phyloP scores from a whole-genome alignment of 1,140 invertebrate genomes.

The Penaeus indicus region DNA sequence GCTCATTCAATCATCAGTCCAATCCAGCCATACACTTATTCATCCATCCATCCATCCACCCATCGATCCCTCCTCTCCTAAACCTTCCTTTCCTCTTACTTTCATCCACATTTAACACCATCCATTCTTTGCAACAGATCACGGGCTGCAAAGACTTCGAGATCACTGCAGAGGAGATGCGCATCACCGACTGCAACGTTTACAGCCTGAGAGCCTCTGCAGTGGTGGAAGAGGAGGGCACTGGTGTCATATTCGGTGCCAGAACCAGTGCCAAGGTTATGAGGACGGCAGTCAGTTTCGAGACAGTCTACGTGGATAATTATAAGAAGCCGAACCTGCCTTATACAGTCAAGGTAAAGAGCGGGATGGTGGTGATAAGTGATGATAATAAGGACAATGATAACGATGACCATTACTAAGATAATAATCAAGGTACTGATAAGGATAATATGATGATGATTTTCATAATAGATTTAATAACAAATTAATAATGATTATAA shows the following conservation, averaged over 20 bases:
- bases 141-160: conserved; percentile 30
- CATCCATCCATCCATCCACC: too few species aligned
- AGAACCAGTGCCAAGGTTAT: neutral
- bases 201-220: neutral
- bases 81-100: too few species aligned
- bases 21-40: too few species aligned
- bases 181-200: conserved; percentile 32
- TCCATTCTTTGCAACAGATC: conserved; percentile 6
- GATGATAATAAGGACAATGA: too few species aligned
- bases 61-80: too few species aligned
- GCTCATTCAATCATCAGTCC: too few species aligned
- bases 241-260: neutral
- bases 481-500: too few species aligned
- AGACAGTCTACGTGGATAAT: conserved; percentile 22
- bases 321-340: conserved; percentile 51
- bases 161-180: conserved; percentile 18
- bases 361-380: neutral
- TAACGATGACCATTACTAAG: too few species aligned
- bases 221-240: conserved; percentile 31
- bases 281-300: neutral
- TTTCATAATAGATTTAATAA: too few species aligned
- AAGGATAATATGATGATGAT: too few species aligned
- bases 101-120: too few species aligned
- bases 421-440: too few species aligned
- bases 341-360: conserved; percentile 25